Conservation (phyloP, 2,888 invertebrate genomes). For the Andrena minutula region DNA sequence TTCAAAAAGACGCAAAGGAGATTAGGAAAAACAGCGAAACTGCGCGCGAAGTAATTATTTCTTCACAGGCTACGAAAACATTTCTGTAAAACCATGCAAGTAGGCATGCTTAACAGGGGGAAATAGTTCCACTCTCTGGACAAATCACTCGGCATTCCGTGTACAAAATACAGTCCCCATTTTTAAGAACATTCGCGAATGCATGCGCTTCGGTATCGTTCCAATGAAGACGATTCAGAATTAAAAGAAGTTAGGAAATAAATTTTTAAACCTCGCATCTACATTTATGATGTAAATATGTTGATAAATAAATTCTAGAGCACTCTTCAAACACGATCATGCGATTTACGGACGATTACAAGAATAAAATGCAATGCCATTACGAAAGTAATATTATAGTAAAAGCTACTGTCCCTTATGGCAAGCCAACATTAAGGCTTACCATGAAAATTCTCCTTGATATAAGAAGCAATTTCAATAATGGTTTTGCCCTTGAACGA, state of each 20-base stretch:
- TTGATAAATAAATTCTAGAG: neutral
- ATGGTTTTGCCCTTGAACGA: constrained; percentile 83
- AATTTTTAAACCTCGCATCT: neutral
- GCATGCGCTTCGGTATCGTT: constrained; percentile 27
- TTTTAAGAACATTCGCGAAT: neutral
- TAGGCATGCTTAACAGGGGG: constrained; percentile 54
- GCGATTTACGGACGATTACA: constrained; percentile 23
- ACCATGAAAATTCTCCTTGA: constrained; percentile 84
- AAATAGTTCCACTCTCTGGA: neutral
- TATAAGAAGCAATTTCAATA: constrained; percentile 84
- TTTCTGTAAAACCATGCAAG: constrained; percentile 55
- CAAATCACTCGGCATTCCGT: constrained; percentile 1
- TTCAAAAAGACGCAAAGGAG: constrained; percentile 5
- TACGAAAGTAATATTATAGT: constrained; percentile 21
- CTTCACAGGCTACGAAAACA: constrained; percentile 19
- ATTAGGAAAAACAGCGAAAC: neutral
- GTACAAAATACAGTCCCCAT: neutral
- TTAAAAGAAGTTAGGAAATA: neutral
- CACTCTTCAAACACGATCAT: constrained; percentile 15
- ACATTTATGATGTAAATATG: neutral
- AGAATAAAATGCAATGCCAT: constrained; percentile 9
- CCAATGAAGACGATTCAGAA: neutral
- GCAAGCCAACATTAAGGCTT: constrained; percentile 78
- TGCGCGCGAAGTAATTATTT: neutral
- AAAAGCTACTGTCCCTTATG: constrained; percentile 38